Base-by-base conservation (phyloP, 2,113 vertebrate species). In the Scophthalmus maximus region DNA sequence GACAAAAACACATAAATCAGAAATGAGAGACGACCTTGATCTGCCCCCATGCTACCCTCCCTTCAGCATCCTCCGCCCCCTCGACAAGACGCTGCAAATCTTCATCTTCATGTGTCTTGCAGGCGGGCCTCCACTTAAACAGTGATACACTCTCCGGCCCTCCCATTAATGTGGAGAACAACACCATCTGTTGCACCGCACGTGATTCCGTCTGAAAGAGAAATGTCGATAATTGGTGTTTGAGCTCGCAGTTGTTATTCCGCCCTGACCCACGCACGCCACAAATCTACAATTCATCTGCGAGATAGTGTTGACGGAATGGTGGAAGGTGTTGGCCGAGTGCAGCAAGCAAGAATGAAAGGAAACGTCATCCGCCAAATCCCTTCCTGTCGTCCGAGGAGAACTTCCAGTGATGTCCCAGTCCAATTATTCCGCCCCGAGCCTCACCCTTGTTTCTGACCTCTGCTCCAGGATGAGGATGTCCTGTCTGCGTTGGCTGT, bases 401-500 rank as follows among this genome's bases (percentile, higher is more conserved):
- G 11, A 11, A 36, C 34, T 36, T 14, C 11, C 14, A 15, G 36
- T n/a, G 36, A 40, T 40, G 14, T 15, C 17, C 5, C 36, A 5
- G 36, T 15, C 17, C 49, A 17, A 23, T 27, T 17, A 17, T 15
- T 15, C 23, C 5, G 52, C 27, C 32, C 8, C 10, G 18, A 3
- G 51, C 25, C 7, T 42, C 65, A 46, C 20, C 22, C 20, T 8
- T 36, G 23, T 49, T 26, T 65, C 40, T 56, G 42, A 60, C 18
- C 20, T 65, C 55, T n/a, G 9, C 64, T 22, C 18, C 27, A 59
- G 77, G 68, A 27, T 77, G 83, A 92, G 87, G 91, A 97, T 96
- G 96, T 82, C 26, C 82, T 72, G 67, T 40, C 44, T 18, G 0
- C 78, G 81, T 23, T 91, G 93, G 92, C 61, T 94, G 68, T 23